Conservation (phyloP, 2,113 vertebrate genomes). For the Himantopus leucocephalus region DNA sequence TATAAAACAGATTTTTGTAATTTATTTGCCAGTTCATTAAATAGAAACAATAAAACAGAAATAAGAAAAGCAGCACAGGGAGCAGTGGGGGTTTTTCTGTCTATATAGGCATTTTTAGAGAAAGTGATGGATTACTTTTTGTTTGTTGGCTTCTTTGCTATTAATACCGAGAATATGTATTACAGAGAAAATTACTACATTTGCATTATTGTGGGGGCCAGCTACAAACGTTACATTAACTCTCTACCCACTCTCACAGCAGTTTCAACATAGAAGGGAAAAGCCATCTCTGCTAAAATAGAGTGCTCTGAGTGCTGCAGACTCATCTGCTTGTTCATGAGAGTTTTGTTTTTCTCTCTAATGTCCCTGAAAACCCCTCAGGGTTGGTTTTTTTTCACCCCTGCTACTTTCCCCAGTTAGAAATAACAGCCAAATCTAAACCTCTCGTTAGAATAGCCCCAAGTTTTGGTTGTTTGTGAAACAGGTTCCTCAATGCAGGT, state of each 20-base stretch:
- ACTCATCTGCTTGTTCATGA: too few relatives aligned
- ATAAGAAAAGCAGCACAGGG: not conserved
- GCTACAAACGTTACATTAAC: not conserved
- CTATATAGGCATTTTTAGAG: not conserved
- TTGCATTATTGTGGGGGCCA: not conserved
- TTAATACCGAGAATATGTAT: not conserved
- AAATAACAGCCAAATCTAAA: not conserved
- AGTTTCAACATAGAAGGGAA: not conserved
- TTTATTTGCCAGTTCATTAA: conserved; percentile 67
- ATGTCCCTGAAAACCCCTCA: not conserved
- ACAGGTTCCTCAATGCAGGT: not conserved
- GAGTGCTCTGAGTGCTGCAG: too few relatives aligned
- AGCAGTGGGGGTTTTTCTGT: not conserved
- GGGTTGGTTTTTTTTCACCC: not conserved
- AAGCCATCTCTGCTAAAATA: not conserved
- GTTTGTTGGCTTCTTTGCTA: not conserved
- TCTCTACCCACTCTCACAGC: not conserved
- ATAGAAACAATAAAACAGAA: conserved; percentile 46
- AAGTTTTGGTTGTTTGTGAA: not conserved
- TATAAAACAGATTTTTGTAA: conserved; percentile 38
- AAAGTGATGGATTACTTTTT: not conserved
- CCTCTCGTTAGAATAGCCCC: accelerated
- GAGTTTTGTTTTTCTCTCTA: not conserved
- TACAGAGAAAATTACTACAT: not conserved
- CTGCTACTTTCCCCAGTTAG: not conserved